Conservation (phyloP, 2,888 invertebrate species). For the Urechis unicinctus region DNA sequence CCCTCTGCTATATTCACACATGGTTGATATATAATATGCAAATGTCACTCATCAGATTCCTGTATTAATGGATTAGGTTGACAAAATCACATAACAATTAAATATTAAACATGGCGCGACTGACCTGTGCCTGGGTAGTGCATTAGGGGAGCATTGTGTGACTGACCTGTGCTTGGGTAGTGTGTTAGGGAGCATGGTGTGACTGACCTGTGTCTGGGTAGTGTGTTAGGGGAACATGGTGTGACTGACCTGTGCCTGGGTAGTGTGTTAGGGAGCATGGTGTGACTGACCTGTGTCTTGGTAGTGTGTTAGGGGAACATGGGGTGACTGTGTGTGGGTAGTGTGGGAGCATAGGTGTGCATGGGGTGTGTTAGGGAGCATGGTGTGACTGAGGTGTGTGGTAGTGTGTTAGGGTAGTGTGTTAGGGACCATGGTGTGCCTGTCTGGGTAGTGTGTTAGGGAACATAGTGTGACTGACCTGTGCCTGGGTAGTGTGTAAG, state of each 20-base stretch:
- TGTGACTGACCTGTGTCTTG: slow-evolving; percentile 49
- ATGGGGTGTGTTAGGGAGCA: neutral
- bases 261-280: neutral
- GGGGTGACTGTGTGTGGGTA: too few species aligned
- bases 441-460: too few species aligned
- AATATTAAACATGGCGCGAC: neutral
- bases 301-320: too few species aligned
- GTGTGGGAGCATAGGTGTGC: neutral
- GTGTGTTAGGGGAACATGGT: neutral
- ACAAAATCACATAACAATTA: too few species aligned
- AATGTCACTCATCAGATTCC: too few species aligned
- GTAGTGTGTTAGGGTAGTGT: neutral
- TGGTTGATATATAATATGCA: too few species aligned
- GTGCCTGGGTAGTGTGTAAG: slow-evolving; percentile 48
- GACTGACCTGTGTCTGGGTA: slow-evolving; percentile 3
- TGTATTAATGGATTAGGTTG: too few species aligned
- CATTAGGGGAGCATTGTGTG: too few species aligned
- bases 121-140: slow-evolving; percentile 1
- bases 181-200: too few species aligned
- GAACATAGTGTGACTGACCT: slow-evolving; percentile 23
- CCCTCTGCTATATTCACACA: too few species aligned
- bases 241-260: neutral
- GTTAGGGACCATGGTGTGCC: neutral
- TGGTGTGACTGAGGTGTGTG: too few species aligned
- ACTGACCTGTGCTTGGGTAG: slow-evolving; percentile 2